Base-by-base conservation (phyloP, 2,888 invertebrate species). In the Teinopalpus imperialis region DNA sequence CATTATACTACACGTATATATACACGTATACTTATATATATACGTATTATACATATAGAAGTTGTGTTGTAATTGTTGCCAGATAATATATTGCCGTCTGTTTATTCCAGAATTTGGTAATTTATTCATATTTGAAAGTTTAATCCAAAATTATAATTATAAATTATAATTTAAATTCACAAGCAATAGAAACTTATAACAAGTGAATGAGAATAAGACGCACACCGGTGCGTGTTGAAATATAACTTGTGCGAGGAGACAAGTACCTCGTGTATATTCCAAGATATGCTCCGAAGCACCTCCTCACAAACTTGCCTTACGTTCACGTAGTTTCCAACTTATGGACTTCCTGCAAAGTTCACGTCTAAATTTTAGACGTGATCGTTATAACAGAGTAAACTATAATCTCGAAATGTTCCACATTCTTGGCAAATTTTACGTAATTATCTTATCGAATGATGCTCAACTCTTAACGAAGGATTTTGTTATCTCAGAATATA, bases 291-390 rank as follows among this genome's bases (percentile, higher is more conserved):
- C 23, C 35, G 12, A 30, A 41, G 29, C 46, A 41, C 2, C 13
- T 29, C 24, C 23, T 35, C 29, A 5, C 41, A 47, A 41, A 36
- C 35, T 41, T 36, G 20, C 13, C 30, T 35, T 30, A 26, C 30
- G 29, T 30, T 35, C 35, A 20, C 30, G 41, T 47, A 47, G 46
- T 41, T 47, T 24, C 20, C 36, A 47, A 47, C 30, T 47, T 36
- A 42, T 47, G 36, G 20, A 41, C 41, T 36, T 18, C 14, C 24
- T 13, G 9, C 13, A 41, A 47, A 47, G 20, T 47, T 47, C 31
- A 42, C 35, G 36, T 46, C 46, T 46, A 42, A 35, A 47, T 47
- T 47, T 29, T 36, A 47, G 41, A 41, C 41, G 46, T 47, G 41
- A 41, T 41, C 24, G 10, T 42, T 26, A 18, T 42, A 30, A 36